phyloP scores from a whole-genome alignment of 2,113 vertebrate species.

The Synodontis membranacea region DNA sequence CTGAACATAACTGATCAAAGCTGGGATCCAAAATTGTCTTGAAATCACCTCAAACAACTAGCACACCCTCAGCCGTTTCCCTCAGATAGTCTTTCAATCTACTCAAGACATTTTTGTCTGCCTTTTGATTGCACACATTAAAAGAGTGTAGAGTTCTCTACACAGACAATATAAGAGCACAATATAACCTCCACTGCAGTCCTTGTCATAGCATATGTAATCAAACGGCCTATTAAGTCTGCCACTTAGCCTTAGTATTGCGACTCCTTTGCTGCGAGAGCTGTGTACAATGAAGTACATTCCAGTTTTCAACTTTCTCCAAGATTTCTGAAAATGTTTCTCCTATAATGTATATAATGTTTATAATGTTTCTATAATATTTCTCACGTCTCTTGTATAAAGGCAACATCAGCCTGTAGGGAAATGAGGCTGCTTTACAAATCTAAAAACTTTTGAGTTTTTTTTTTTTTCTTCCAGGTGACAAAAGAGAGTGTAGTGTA shows the following conservation, averaged over 20 bases:
- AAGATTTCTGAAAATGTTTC: not conserved
- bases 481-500: not conserved
- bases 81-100: conserved; percentile 56
- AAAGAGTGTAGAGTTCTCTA: conserved; percentile 40
- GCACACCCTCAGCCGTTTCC: too few relatives aligned
- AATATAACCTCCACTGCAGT: conserved; percentile 2
- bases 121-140: conserved; percentile 57
- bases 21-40: conserved; percentile 40
- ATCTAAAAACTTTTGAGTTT: too few relatives aligned
- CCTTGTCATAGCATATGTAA: not conserved
- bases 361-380: too few relatives aligned
- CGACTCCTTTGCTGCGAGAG: not conserved
- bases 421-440: too few relatives aligned
- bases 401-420: too few relatives aligned
- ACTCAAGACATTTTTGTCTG: conserved; percentile 37
- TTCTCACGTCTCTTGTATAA: too few relatives aligned
- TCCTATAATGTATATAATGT: too few relatives aligned
- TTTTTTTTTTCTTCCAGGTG: conserved; percentile 36
- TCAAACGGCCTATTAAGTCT: conserved; percentile 7
- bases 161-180: conserved; percentile 3
- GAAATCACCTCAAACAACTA: conserved; percentile 45
- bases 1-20: conserved; percentile 21
- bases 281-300: not conserved
- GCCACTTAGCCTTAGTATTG: too few relatives aligned
- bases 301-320: not conserved